Evolutionary conservation across 2,797 vertebrate species (phyloP).

Genomic region (Pseudochirops corinnae): DNA sequence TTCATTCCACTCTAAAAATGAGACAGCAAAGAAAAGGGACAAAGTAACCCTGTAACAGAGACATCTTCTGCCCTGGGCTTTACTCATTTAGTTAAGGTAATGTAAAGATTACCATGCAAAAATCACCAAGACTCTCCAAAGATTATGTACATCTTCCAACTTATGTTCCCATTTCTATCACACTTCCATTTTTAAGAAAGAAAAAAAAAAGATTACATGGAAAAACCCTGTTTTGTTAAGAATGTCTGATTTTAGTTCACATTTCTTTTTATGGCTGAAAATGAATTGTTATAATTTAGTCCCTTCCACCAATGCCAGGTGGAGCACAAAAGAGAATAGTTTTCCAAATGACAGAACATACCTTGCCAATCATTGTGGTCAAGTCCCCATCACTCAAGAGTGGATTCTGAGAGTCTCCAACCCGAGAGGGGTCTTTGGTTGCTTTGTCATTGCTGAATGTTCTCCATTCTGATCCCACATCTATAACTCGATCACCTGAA

Average conservation of each 20-base stretch:
- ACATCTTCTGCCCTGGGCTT: background rate
- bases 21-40: background rate
- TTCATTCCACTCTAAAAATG: background rate
- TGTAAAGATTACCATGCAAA: background rate
- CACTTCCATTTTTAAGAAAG: background rate
- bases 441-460: slow-evolving; percentile 99
- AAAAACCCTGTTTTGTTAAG: background rate
- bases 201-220: background rate
- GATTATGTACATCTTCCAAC: background rate
- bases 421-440: slow-evolving; percentile 98
- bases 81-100: background rate
- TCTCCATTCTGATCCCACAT: slow-evolving; percentile 99
- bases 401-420: slow-evolving; percentile 98
- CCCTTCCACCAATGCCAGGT: background rate
- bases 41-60: background rate
- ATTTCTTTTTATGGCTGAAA: background rate
- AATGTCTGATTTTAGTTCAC: background rate
- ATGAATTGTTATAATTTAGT: background rate
- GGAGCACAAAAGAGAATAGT: background rate
- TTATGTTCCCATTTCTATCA: background rate
- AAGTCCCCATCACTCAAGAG: slow-evolving; percentile 96
- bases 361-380: slow-evolving; percentile 99
- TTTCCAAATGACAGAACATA: slow-evolving; percentile 75
- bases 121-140: background rate
- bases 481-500: slow-evolving; percentile 97